Conservation (phyloP, 2,888 invertebrate genomes). For the Ophraella communa region DNA sequence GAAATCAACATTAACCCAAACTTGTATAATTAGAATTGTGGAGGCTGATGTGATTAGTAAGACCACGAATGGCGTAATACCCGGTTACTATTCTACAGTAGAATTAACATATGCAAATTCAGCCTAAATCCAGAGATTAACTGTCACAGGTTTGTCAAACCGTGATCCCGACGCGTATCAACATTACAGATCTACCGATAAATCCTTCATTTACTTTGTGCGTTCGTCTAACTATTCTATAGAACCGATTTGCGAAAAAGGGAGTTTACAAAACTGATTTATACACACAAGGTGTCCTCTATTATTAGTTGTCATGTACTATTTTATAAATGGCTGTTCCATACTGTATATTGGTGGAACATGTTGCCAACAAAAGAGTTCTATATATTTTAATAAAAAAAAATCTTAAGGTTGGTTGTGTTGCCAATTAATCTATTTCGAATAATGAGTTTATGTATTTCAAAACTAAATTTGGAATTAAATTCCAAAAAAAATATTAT, state of each 20-base stretch:
- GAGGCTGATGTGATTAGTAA: slow-evolving; percentile 47
- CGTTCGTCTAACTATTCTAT: slow-evolving; percentile 12
- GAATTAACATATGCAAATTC: slow-evolving; percentile 57
- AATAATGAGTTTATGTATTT: no score
- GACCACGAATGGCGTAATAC: slow-evolving; percentile 51
- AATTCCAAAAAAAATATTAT: neutral
- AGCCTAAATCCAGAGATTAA: slow-evolving; percentile 54
- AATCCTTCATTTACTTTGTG: slow-evolving; percentile 38
- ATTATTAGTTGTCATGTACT: neutral
- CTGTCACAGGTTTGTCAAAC: slow-evolving; percentile 56
- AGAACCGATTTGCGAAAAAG: slow-evolving; percentile 10
- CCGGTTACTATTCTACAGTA: slow-evolving; percentile 36
- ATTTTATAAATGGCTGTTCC: neutral
- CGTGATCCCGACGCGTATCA: slow-evolving; percentile 48
- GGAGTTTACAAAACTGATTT: neutral
- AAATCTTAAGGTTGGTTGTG: no score
- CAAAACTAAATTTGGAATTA: neutral
- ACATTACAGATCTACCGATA: slow-evolving; percentile 41
- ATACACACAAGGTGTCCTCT: neutral
- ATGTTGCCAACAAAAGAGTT: no score
- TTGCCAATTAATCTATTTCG: no score
- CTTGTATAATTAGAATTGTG: slow-evolving; percentile 22
- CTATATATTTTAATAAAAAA: no score
- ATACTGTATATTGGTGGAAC: no score
- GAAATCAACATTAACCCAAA: slow-evolving; percentile 3